Percentiles rank a stretch among this genome's conserved stretches.
Evolutionary conservation across 2,797 vertebrate genomes (phyloP).

Genomic region (Vespertilio murinus): DNA sequence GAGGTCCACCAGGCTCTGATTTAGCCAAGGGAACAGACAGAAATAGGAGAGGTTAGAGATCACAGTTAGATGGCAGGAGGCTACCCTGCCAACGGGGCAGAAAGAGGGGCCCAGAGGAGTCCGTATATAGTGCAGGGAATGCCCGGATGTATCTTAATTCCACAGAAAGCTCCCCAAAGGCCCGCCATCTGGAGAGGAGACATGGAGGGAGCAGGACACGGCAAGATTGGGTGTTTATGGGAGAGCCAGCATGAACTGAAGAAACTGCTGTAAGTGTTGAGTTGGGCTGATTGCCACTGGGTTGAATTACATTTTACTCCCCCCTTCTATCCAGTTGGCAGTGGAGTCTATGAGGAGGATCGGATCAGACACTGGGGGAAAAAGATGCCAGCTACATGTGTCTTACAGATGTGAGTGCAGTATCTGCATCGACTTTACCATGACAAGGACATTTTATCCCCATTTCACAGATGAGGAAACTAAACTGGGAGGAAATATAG

Average conservation of each 20-base stretch:
- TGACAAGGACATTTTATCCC: background rate
- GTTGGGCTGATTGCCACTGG: background rate
- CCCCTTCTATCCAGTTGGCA: background rate
- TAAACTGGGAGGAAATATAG: background rate
- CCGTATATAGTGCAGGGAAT: background rate
- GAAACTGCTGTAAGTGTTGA: background rate
- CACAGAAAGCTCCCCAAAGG: background rate
- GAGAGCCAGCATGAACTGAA: background rate
- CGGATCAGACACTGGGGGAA: background rate
- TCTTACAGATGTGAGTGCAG: background rate
- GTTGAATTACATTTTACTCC: background rate
- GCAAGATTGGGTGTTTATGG: background rate
- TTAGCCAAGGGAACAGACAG: background rate
- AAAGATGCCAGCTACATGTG: background rate
- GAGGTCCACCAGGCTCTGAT: background rate
- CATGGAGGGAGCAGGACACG: background rate
- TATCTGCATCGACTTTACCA: background rate
- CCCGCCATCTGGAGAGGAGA: background rate
- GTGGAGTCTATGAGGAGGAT: background rate
- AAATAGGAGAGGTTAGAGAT: background rate
- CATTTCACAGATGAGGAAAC: background rate
- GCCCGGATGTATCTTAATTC: background rate
- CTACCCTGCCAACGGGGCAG: background rate
- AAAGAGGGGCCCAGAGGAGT: background rate
- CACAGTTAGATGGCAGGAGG: background rate